Base-by-base conservation (phyloP, 1,140 invertebrate genomes). In the Leptoteleia sp. region DNA sequence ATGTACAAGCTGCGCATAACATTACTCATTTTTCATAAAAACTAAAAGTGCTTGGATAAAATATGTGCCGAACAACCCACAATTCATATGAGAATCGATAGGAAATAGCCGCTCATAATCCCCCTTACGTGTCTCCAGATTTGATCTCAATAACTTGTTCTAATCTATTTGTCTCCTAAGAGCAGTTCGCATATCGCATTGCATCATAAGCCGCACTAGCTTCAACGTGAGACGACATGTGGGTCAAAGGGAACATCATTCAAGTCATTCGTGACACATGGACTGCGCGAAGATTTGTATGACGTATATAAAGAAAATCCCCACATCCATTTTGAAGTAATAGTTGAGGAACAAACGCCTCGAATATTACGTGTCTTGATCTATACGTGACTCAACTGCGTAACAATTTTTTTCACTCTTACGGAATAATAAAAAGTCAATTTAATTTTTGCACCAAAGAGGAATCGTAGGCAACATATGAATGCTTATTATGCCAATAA, bases 111-210 rank as follows among this genome's bases (percentile, higher is more conserved):
- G 45, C 33, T 15, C 25, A 7, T 42, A 25, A 42, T 64, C 47
- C 52, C 61, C 47, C 37, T 1, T 1, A 9, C 16, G 47, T 19
- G 13, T 50, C 47, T 64, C 35, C 50, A 62, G 68, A 47, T 52
- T 62, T 72, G 38, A 72, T 55, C 48, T 62, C 45, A 62, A 62
- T 62, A 54, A 45, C 68, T 11, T 13, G 29, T n/a, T n/a, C 22
- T 72, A 62, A 72, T 64, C 48, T 61, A 72, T 64, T 72, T 72
- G 48, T 72, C 40, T 55, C 35, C 48, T 65, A 75, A 59, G 61
- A 59, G 35, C 52, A 75, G 65, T 75, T 52, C 43, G 25, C 31
- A 50, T 29, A 64, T 64, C 57, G 27, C 22, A 38, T 55, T 73
- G 48, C 40, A 57, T 45, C 37, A 27, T 38, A 48, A 55, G 68